phyloP scores from a whole-genome alignment of 1,140 invertebrate genomes.

The Euura saliciscinereae region DNA sequence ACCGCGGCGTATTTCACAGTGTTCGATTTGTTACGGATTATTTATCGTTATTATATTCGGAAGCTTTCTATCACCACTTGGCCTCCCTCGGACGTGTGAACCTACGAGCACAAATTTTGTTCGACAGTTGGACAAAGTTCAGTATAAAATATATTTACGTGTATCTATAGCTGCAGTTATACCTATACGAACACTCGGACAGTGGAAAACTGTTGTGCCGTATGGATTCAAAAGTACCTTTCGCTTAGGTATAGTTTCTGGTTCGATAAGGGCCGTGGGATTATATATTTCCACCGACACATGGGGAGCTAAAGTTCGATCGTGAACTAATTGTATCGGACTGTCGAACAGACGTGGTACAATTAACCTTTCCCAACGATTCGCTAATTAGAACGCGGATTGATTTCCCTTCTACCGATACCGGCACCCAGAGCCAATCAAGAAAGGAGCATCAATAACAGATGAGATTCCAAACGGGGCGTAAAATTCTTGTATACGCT shows the following conservation, averaged over 20 bases:
- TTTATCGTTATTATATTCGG: constrained; percentile 22
- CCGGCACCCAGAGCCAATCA: neutral
- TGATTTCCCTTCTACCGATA: neutral
- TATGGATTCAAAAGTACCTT: no score
- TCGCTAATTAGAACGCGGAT: neutral
- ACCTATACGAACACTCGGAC: no score
- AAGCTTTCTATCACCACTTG: constrained; percentile 22
- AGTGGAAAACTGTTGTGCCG: no score
- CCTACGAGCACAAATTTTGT: constrained; percentile 18
- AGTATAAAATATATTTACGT: neutral
- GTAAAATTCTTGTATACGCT: neutral
- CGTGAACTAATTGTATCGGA: neutral
- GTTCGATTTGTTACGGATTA: constrained; percentile 23
- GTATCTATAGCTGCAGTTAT: no score
- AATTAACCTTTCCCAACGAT: neutral
- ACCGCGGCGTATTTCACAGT: neutral
- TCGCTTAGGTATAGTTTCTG: no score
- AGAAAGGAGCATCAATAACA: neutral
- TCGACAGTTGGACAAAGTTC: constrained; percentile 18
- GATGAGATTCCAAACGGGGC: neutral
- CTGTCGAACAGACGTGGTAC: neutral
- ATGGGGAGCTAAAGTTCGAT: neutral
- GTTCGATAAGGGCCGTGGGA: no score
- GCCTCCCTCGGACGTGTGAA: constrained; percentile 15
- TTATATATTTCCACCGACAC: no score